These are phyloP conservation scores for Procavia capensis DNA, from an alignment of 2,113 vertebrate genomes.

Conservation along the genomic window DNA sequence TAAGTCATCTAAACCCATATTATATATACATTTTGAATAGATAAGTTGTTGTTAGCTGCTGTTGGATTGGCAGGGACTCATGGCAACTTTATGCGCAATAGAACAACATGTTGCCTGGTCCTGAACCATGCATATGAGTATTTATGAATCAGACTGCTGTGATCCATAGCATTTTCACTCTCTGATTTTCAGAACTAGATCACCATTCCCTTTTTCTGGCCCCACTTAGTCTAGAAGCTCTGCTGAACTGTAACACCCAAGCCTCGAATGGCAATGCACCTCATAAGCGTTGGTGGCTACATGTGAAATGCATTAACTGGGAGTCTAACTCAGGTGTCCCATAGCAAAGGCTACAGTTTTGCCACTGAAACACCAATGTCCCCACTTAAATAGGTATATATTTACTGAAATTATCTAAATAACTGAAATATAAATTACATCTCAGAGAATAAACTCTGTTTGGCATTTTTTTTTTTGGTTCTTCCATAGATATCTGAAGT, in stretches of 20 bases:
- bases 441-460: constrained; percentile 20
- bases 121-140: background rate
- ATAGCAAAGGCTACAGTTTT: background rate
- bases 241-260: background rate
- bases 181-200: background rate
- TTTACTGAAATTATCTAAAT: background rate
- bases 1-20: background rate
- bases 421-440: constrained; percentile 6
- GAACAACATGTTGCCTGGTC: background rate
- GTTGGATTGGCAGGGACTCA: background rate
- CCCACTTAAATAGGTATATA: background rate
- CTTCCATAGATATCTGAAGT: background rate
- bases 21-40: background rate
- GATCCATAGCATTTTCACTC: background rate
- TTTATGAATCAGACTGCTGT: background rate
- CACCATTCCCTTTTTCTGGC: background rate
- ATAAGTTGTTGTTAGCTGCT: background rate
- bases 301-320: too few relatives aligned
- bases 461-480: background rate
- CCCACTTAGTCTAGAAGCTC: background rate
- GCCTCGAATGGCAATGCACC: background rate
- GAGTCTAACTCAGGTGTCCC: background rate
- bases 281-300: too few relatives aligned
- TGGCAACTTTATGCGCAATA: background rate
- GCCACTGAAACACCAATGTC: background rate